Percentiles rank a stretch among this genome's conserved stretches.
Evolutionary conservation across 2,888 invertebrate genomes (phyloP).

Genomic region (Aphidoletes aphidimyza): DNA sequence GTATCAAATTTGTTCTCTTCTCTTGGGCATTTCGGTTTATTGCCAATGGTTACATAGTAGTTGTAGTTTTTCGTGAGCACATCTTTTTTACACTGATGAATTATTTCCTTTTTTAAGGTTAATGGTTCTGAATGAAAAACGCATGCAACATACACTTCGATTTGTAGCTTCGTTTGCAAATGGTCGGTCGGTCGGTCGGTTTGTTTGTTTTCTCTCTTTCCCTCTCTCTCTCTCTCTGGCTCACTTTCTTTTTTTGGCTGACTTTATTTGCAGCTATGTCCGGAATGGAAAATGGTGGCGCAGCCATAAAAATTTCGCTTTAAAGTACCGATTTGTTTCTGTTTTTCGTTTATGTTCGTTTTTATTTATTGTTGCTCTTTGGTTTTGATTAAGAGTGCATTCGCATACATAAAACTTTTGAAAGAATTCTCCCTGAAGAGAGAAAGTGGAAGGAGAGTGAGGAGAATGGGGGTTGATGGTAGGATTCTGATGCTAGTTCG

Average conservation of each 20-base stretch:
- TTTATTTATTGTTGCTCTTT: conserved; percentile 45
- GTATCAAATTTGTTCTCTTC: too few relatives aligned
- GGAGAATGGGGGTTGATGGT: too few relatives aligned
- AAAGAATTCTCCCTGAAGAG: too few relatives aligned
- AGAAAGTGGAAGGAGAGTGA: too few relatives aligned
- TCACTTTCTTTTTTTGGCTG: neutral
- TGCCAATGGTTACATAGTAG: conserved; percentile 20
- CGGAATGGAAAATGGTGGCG: conserved; percentile 30
- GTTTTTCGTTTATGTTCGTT: conserved; percentile 34
- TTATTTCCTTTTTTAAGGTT: conserved; percentile 45
- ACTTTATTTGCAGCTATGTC: neutral
- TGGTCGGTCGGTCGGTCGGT: neutral
- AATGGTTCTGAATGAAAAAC: conserved; percentile 23
- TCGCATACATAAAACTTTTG: conserved; percentile 14
- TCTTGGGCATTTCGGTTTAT: neutral
- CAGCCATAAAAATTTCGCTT: conserved; percentile 37
- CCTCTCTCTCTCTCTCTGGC: neutral
- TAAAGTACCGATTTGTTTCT: conserved; percentile 49
- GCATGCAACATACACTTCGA: conserved; percentile 46
- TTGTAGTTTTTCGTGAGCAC: neutral
- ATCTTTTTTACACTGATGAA: conserved; percentile 12
- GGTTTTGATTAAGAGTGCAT: conserved; percentile 49
- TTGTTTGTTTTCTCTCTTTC: neutral
- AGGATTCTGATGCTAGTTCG: too few relatives aligned
- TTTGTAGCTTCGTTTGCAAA: neutral